These are phyloP conservation scores for Biston stratarius DNA, from an alignment of 2,888 invertebrate genomes.

Conservation along the genomic window DNA sequence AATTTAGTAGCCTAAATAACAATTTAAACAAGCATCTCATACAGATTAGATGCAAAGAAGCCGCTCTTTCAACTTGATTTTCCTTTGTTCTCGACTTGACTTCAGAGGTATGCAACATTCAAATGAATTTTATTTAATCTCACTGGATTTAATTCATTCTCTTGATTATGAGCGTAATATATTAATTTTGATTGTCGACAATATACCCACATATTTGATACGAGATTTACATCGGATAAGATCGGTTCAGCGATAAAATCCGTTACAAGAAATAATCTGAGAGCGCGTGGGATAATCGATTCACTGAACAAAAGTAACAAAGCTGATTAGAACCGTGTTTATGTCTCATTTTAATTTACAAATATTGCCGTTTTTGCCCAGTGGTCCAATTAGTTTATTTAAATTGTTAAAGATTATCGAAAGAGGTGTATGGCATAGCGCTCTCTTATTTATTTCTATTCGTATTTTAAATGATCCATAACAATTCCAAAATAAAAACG, in stretches of 20 bases:
- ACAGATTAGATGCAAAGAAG: conserved; percentile 35
- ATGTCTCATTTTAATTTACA: conserved; percentile 59
- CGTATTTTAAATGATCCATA: conserved; percentile 38
- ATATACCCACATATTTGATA: conserved; percentile 51
- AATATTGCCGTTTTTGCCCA: conserved; percentile 46
- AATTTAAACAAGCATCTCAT: conserved; percentile 33
- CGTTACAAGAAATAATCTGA: conserved; percentile 62
- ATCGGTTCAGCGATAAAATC: conserved; percentile 61
- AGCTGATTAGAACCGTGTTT: conserved; percentile 64
- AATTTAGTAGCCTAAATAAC: conserved; percentile 39
- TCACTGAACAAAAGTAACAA: conserved; percentile 70
- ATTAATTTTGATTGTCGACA: conserved; percentile 35
- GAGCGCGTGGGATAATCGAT: conserved; percentile 73
- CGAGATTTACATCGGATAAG: conserved; percentile 65
- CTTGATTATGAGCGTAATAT: conserved; percentile 36
- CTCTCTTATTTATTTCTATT: conserved; percentile 28
- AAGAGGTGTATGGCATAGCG: neutral
- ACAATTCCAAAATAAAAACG: conserved; percentile 50
- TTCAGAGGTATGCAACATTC: conserved; percentile 30
- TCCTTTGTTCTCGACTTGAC: conserved; percentile 38
- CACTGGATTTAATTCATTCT: conserved; percentile 37
- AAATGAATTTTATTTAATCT: conserved; percentile 40
- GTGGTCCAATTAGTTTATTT: conserved; percentile 38
- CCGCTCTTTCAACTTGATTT: conserved; percentile 38
- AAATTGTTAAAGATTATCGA: conserved; percentile 34